These are phyloP conservation scores for Acanthiza pusilla DNA, from an alignment of 2,797 vertebrate genomes.

Conservation along the genomic window DNA sequence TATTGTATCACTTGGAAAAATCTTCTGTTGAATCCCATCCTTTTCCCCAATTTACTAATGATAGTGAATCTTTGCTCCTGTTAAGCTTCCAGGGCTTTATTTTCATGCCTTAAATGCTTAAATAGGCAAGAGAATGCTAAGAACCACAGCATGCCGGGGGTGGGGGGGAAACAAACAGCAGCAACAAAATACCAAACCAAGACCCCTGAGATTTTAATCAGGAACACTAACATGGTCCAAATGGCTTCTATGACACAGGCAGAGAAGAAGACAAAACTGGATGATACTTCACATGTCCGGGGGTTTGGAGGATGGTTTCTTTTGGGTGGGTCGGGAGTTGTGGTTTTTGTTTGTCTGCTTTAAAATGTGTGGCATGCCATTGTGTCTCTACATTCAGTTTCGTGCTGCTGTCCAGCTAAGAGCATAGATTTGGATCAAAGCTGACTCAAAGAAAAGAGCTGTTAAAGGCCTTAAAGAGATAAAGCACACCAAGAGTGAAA, in stretches of 20 bases:
- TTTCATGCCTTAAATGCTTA: neutral
- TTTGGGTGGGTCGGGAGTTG: neutral
- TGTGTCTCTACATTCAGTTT: neutral
- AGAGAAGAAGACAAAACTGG: neutral
- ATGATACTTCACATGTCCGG: neutral
- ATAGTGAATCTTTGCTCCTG: neutral
- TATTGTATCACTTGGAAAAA: neutral
- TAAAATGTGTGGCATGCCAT: neutral
- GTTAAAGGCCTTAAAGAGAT: neutral
- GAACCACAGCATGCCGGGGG: neutral
- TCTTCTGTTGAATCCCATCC: neutral
- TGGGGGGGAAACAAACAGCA: neutral
- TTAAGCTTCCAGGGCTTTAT: neutral
- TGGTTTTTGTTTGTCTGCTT: neutral
- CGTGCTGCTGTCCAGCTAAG: neutral
- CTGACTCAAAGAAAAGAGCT: neutral
- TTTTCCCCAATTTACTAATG: neutral
- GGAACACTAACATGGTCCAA: neutral
- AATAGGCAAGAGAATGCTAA: neutral
- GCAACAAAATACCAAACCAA: neutral
- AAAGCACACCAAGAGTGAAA: neutral
- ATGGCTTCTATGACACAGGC: neutral
- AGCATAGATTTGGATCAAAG: neutral
- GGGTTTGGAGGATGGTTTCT: neutral
- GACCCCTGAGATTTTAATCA: neutral